These are phyloP conservation scores for Bambusicola thoracicus DNA, from an alignment of 2,113 vertebrate genomes.

Conservation along the genomic window DNA sequence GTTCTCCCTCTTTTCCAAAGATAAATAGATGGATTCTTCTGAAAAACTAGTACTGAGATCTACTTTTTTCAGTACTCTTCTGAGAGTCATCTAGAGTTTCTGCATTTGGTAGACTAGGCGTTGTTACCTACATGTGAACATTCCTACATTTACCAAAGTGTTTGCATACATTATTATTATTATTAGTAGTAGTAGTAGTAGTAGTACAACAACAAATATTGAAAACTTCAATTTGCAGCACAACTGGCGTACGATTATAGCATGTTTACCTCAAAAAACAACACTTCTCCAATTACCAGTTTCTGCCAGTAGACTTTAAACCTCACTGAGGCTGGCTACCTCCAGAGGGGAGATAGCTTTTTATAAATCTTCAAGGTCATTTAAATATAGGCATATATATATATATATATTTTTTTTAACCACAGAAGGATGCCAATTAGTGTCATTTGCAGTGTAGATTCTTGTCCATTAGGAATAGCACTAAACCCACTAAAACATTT, in stretches of 20 bases:
- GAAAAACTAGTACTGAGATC: neutral
- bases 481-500: conserved; percentile 28
- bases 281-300: neutral
- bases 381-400: neutral
- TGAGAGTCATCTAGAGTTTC: neutral
- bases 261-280: neutral
- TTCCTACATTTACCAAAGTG: neutral
- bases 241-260: neutral
- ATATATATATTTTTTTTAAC: neutral
- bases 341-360: neutral
- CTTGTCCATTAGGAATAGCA: neutral
- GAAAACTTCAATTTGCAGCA: neutral
- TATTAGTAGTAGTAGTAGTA: no score
- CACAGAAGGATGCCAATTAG: neutral
- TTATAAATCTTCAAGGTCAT: neutral
- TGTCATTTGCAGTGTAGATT: neutral
- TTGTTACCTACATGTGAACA: neutral
- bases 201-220: neutral
- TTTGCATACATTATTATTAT: neutral
- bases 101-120: neutral
- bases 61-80: neutral
- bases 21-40: neutral
- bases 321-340: neutral
- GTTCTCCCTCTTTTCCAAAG: neutral
- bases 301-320: neutral